These are phyloP conservation scores for Chelon labrosus DNA, from an alignment of 2,797 vertebrate genomes.

Conservation along the genomic window DNA sequence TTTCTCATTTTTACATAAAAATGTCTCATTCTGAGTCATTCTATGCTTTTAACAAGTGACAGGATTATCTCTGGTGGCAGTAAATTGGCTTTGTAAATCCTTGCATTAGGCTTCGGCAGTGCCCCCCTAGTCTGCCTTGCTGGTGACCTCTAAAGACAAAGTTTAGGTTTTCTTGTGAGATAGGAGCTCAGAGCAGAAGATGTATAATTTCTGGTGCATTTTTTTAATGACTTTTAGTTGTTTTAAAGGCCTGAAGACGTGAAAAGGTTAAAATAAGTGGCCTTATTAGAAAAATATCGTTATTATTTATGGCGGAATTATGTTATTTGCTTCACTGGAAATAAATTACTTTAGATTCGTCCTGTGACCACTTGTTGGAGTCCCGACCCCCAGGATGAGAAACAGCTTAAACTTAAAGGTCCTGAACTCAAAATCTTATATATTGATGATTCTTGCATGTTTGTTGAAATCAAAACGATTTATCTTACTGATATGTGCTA, in stretches of 20 bases:
- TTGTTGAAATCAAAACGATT: not conserved
- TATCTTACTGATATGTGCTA: not conserved
- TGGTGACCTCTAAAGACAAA: not conserved
- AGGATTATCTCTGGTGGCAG: not conserved
- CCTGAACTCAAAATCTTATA: too few species aligned
- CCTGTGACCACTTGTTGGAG: not conserved
- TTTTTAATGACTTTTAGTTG: too few species aligned
- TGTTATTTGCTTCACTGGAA: not conserved
- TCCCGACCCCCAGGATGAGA: not conserved
- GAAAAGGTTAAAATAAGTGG: not conserved
- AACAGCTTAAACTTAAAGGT: not conserved
- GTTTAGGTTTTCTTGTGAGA: not conserved
- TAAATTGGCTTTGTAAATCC: not conserved
- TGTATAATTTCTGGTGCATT: too few species aligned
- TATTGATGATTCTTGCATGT: not conserved
- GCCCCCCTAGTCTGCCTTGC: not conserved
- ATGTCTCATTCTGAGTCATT: too few species aligned
- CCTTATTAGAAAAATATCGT: not conserved
- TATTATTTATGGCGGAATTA: too few species aligned
- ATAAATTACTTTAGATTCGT: not conserved
- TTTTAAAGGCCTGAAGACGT: too few species aligned
- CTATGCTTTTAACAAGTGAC: not conserved
- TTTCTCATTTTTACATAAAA: not conserved
- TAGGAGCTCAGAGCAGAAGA: not conserved
- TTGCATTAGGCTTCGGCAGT: not conserved